Evolutionary conservation across 1,140 invertebrate genomes (phyloP).

Genomic region (Dufourea novaeangliae): DNA sequence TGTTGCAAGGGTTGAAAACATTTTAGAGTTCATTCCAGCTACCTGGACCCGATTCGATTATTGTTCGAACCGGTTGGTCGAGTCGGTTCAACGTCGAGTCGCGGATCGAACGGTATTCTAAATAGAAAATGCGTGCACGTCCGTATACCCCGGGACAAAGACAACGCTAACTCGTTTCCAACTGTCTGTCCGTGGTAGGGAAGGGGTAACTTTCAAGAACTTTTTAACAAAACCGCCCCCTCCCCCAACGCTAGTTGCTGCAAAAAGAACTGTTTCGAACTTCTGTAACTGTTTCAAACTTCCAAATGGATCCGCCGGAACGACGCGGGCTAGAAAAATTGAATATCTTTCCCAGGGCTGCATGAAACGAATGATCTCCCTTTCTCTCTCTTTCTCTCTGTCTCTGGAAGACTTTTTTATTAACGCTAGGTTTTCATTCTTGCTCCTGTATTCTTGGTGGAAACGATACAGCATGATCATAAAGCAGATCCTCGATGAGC

Average conservation of each 20-base stretch:
- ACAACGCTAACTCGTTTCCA: constrained; percentile 18
- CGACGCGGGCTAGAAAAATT: constrained; percentile 11
- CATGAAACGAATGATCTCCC: neutral
- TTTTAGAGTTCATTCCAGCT: neutral
- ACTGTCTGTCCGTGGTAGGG: neutral
- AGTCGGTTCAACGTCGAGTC: neutral
- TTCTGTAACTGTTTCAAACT: constrained; percentile 25
- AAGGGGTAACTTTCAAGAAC: constrained; percentile 13
- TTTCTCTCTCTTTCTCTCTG: no score
- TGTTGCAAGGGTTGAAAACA: constrained; percentile 17
- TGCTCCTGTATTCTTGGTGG: no score
- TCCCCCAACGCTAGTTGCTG: neutral
- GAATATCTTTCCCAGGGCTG: constrained; percentile 9
- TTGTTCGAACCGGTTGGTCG: constrained; percentile 13
- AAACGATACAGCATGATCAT: no score
- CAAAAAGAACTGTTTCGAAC: neutral
- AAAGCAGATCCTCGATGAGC: no score
- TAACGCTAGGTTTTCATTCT: neutral
- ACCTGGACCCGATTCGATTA: constrained; percentile 31
- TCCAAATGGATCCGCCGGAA: constrained; percentile 6
- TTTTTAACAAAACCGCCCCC: constrained; percentile 13
- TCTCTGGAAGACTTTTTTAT: neutral
- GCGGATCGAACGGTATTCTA: constrained; percentile 1
- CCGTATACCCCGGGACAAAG: neutral
- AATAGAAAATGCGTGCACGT: neutral